Evolutionary conservation across 1,140 invertebrate genomes (phyloP).

Genomic region (Diachasma alloeum): DNA sequence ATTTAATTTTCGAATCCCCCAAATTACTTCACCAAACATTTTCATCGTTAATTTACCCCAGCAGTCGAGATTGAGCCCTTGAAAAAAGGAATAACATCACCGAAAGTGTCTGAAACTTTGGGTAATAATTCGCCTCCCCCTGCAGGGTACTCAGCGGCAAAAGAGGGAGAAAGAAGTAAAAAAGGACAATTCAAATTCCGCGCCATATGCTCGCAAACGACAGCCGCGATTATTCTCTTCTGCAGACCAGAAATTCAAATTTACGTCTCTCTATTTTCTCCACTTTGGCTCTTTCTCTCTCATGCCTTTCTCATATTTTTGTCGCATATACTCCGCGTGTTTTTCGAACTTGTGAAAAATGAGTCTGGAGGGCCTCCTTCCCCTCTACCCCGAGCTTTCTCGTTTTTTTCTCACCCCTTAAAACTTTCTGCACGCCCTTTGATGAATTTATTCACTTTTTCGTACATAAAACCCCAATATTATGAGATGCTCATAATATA

Average conservation of each 20-base stretch:
- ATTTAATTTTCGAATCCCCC: neutral
- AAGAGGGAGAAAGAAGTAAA: constrained; percentile 29
- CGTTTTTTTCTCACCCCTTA: neutral
- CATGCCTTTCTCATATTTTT: neutral
- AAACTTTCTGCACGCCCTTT: neutral
- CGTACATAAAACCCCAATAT: too few species aligned
- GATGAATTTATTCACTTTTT: neutral
- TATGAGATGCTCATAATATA: too few species aligned
- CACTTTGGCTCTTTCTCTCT: neutral
- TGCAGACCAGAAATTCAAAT: constrained; percentile 59
- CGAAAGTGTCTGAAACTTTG: constrained; percentile 5
- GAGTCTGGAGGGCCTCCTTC: constrained; percentile 42
- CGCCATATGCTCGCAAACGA: constrained; percentile 52
- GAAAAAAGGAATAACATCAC: neutral
- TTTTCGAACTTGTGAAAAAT: constrained; percentile 63
- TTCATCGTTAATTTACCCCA: neutral
- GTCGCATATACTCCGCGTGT: constrained; percentile 33
- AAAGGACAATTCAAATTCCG: constrained; percentile 54
- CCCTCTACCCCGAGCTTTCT: too few species aligned
- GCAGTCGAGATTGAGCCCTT: neutral
- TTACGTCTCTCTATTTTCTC: constrained; percentile 43
- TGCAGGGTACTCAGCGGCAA: neutral
- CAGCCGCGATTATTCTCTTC: constrained; percentile 27
- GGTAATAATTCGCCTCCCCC: constrained; percentile 13
- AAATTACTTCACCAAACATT: neutral